Evolutionary conservation across 23 tunicate species (phyloP), one percentile per base, ranked within the genome.

Genomic region (Halocynthia aurantium): DNA sequence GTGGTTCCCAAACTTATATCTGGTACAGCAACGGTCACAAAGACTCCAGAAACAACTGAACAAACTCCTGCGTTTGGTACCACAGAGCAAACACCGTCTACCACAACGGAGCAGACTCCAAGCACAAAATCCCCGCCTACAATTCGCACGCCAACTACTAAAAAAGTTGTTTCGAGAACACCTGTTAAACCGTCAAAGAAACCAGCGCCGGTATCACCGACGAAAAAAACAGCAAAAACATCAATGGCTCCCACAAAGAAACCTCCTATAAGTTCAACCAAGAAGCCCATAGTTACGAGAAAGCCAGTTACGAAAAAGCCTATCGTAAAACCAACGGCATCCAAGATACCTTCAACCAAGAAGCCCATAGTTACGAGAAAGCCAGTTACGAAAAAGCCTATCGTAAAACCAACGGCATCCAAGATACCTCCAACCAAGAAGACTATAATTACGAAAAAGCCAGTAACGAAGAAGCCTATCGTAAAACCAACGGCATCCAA

Each of bases 381-480:
- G 44, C 44, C 44, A 31, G 70, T 65, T 0, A 65, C 18, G 22
- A 65, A 65, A 6, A 65, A 65, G 19, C 70, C 70, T 10, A 8
- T 65, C 19, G 70, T 65, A 31, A 31, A 31, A 31, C 44, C 44
- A 31, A 31, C 44, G 10, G 70, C 70, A 15, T 10, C 70, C 31
- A 65, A 65, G 31, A 65, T 20, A 65, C 70, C 70, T 20, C 19
- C 15, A 65, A 9, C 70, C 19, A 65, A 65, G 70, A 65, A 65
- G 31, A 40, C 70, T 9, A 10, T 65, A 9, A 6, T 31, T 31
- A 9, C 70, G 0, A 65, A 65, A 49, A 65, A 65, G 31, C 70
- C 70, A 15, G 9, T 65, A 9, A 65, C 70, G 19, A 15, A 11
- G 70, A 65, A 11, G 19, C 70, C 70, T 20, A 65, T 9, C 15